Evolutionary conservation across 2,888 invertebrate species (phyloP).

Genomic region (Trichopoda pennipes): DNA sequence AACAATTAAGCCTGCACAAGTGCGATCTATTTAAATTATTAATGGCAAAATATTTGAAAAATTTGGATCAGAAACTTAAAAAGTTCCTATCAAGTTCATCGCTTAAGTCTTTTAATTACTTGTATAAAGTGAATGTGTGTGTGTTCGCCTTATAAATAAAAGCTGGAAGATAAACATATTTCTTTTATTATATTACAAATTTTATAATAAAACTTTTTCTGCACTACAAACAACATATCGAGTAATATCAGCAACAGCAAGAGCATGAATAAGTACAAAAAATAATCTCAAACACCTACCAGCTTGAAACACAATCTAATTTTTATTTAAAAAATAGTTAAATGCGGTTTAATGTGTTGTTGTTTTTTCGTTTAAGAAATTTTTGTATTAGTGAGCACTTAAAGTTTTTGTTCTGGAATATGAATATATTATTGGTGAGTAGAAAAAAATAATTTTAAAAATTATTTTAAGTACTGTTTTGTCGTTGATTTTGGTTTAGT

Average conservation of each 20-base stretch:
- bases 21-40: background rate
- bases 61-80: background rate
- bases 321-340: background rate
- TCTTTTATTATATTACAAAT: conserved; percentile 1
- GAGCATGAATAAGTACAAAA: background rate
- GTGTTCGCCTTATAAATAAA: background rate
- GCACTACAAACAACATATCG: background rate
- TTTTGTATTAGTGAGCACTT: conserved; percentile 18
- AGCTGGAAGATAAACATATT: background rate
- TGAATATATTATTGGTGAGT: background rate
- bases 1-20: background rate
- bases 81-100: conserved; percentile 4
- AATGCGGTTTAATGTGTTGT: background rate
- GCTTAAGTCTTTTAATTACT: conserved; percentile 3
- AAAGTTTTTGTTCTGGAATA: background rate
- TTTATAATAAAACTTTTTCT: background rate
- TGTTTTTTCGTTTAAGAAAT: background rate
- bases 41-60: background rate
- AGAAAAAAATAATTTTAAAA: background rate
- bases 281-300: conserved; percentile 13
- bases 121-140: too few species aligned
- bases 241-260: conserved; percentile 13
- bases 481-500: too few species aligned
- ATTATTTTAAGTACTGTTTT: background rate
- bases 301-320: conserved; percentile 21